A percentile compares a stretch with the other conserved stretches of the same genome.
phyloP scores from a whole-genome alignment of 2,888 invertebrate species.

The Epirrhoe alternata region DNA sequence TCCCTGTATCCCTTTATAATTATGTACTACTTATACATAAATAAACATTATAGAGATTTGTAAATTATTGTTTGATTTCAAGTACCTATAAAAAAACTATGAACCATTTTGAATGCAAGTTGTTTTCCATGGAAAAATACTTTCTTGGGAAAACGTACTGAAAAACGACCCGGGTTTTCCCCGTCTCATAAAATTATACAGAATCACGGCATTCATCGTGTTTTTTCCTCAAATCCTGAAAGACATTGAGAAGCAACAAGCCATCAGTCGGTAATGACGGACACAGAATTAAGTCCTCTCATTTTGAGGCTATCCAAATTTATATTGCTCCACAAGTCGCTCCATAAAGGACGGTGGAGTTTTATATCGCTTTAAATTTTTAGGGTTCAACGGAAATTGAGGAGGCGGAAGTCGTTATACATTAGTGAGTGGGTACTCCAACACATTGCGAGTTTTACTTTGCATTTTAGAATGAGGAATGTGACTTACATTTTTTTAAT shows the following conservation, averaged over 20 bases:
- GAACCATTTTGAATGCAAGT: not conserved
- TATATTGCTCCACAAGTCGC: slow-evolving; percentile 45
- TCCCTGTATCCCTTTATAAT: slow-evolving; percentile 62
- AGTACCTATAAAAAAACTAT: not conserved
- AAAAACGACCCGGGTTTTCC: not conserved
- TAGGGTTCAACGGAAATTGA: slow-evolving; percentile 36
- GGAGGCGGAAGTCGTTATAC: slow-evolving; percentile 25
- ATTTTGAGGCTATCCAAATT: slow-evolving; percentile 39
- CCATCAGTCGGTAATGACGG: slow-evolving; percentile 14
- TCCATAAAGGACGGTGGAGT: slow-evolving; percentile 40
- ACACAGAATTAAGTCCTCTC: slow-evolving; percentile 32
- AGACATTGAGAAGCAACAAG: slow-evolving; percentile 6
- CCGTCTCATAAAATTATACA: slow-evolving; percentile 1
- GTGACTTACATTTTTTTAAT: not conserved
- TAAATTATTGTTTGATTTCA: slow-evolving; percentile 54
- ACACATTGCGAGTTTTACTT: slow-evolving; percentile 19
- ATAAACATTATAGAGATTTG: slow-evolving; percentile 77
- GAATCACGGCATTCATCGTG: not conserved
- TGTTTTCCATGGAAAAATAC: no score
- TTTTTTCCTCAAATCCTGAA: slow-evolving; percentile 1
- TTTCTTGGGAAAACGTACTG: not conserved
- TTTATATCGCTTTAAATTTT: slow-evolving; percentile 41
- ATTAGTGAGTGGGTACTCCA: slow-evolving; percentile 28
- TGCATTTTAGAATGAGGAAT: not conserved
- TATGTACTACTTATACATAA: slow-evolving; percentile 70